Conservation (phyloP, 1,140 invertebrate genomes). For the Sarcophaga bullata region DNA sequence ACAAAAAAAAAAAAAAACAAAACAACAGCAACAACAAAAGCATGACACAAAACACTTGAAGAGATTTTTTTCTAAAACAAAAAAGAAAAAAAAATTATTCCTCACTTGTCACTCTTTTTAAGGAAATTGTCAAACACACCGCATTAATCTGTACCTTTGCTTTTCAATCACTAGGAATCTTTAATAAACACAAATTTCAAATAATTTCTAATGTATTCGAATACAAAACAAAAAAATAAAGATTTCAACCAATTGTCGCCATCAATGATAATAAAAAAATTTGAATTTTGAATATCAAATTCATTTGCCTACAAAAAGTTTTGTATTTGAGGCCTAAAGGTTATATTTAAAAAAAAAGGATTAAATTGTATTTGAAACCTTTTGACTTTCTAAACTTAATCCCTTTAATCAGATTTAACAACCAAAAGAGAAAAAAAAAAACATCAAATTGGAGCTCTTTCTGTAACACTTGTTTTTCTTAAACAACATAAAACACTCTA, state of each 20-base stretch:
- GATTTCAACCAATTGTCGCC: background rate
- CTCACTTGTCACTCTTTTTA: background rate
- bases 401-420: conserved; percentile 7
- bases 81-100: too few relatives aligned
- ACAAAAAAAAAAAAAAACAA: background rate
- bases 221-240: background rate
- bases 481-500: background rate
- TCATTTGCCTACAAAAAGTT: background rate
- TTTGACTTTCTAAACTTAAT: conserved; percentile 28
- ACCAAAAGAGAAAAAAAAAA: background rate
- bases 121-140: background rate
- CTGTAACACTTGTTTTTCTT: conserved; percentile 27
- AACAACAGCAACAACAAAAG: too few relatives aligned
- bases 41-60: background rate
- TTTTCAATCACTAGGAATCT: background rate
- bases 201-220: background rate
- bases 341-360: background rate
- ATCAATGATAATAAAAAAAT: background rate
- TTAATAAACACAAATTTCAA: background rate
- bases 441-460: background rate
- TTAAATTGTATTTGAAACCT: conserved; percentile 15
- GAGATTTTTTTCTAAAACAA: too few relatives aligned
- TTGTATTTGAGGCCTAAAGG: background rate
- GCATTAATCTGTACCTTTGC: background rate
- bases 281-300: background rate